Evolutionary conservation across 2,113 vertebrate species (phyloP).

Genomic region (Cricetomys ansorgei): DNA sequence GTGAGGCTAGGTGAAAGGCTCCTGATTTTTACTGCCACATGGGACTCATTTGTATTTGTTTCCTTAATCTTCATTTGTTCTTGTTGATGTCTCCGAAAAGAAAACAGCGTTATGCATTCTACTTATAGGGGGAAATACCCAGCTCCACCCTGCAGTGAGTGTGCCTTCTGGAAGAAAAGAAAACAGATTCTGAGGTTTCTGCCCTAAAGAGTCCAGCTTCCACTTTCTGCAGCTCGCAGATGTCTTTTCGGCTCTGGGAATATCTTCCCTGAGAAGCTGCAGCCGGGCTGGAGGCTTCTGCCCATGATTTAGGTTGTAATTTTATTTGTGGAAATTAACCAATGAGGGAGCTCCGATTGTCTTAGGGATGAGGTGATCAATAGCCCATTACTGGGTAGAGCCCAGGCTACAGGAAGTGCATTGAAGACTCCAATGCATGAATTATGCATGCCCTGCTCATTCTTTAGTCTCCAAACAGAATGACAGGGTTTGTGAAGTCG

Average conservation of each 20-base stretch:
- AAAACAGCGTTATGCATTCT: neutral
- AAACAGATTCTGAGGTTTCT: constrained; percentile 44
- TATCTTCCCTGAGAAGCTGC: constrained; percentile 58
- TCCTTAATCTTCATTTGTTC: constrained; percentile 26
- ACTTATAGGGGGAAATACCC: neutral
- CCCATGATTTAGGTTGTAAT: constrained; percentile 76
- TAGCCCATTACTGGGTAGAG: constrained; percentile 89
- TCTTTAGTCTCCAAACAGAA: constrained; percentile 84
- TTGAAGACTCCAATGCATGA: constrained; percentile 89
- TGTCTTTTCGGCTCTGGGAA: constrained; percentile 33
- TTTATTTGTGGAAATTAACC: constrained; percentile 83
- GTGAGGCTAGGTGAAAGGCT: neutral
- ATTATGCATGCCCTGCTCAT: constrained; percentile 91
- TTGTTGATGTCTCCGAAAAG: constrained; percentile 15
- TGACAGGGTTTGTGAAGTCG: constrained; percentile 86
- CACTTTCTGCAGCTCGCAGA: constrained; percentile 75
- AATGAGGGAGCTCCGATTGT: constrained; percentile 86
- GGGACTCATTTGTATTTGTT: neutral
- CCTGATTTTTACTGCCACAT: neutral
- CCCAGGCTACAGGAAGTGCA: constrained; percentile 88
- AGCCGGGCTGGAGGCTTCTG: constrained; percentile 76
- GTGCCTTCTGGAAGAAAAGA: constrained; percentile 24
- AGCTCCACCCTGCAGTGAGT: neutral
- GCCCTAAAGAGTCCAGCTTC: constrained; percentile 59
- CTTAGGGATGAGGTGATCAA: constrained; percentile 89